Percentiles rank a stretch among this genome's conserved stretches.
Evolutionary conservation across 2,797 vertebrate genomes (phyloP).

Genomic region (Lindbergichthys nudifrons): DNA sequence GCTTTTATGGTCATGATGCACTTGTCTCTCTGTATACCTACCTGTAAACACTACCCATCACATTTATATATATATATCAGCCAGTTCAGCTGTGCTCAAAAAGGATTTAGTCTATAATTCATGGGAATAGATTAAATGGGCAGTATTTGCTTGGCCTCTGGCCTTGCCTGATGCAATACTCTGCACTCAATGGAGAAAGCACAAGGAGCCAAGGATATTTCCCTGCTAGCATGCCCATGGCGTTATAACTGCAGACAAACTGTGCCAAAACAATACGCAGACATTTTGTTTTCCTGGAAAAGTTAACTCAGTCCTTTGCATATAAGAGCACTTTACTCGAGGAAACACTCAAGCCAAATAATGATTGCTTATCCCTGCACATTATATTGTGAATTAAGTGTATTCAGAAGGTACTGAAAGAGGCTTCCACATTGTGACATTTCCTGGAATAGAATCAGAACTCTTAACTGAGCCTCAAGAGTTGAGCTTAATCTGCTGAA

Average conservation of each 20-base stretch:
- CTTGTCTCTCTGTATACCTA: slow-evolving; percentile 55
- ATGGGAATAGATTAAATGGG: slow-evolving; percentile 74
- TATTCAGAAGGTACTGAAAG: slow-evolving; percentile 11
- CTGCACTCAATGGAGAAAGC: slow-evolving; percentile 64
- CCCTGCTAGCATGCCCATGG: slow-evolving; percentile 73
- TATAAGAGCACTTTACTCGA: slow-evolving; percentile 19
- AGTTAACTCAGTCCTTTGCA: slow-evolving; percentile 23
- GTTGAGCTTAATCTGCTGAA: slow-evolving; percentile 52
- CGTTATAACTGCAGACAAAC: slow-evolving; percentile 57
- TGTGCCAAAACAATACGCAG: slow-evolving; percentile 55
- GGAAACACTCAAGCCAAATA: slow-evolving; percentile 8
- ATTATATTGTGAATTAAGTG: slow-evolving; percentile 31
- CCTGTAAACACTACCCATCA: slow-evolving; percentile 66
- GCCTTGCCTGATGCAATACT: slow-evolving; percentile 68
- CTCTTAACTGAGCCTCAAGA: slow-evolving; percentile 32
- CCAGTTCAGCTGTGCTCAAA: slow-evolving; percentile 62
- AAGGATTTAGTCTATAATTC: slow-evolving; percentile 78
- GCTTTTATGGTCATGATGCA: slow-evolving; percentile 68
- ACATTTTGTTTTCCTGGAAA: slow-evolving; percentile 56
- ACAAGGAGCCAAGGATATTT: slow-evolving; percentile 71
- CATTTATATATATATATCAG: slow-evolving; percentile 60
- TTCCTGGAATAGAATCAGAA: slow-evolving; percentile 21
- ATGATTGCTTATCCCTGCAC: slow-evolving; percentile 12
- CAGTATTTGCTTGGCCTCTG: slow-evolving; percentile 80
- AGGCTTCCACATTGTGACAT: slow-evolving; percentile 32